A percentile compares a stretch with the other conserved stretches of the same genome.
Evolutionary conservation across 23 tunicate species (phyloP).

Genomic region (Trididemnum miniatum): DNA sequence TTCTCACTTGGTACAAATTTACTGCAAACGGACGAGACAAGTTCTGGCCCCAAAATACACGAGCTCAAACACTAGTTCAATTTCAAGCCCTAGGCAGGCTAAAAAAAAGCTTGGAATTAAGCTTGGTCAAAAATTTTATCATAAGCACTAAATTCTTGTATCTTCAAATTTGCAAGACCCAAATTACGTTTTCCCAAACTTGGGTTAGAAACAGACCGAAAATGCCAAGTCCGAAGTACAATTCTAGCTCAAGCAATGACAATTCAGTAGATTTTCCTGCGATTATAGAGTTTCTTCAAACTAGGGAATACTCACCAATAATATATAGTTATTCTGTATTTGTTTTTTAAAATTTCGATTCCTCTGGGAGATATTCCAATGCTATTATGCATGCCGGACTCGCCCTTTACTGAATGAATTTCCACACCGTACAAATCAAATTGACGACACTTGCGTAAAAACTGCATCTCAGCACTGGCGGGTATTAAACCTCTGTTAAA

Average conservation of each 20-base stretch:
- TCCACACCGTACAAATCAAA: conserved; percentile 90
- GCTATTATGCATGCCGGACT: conserved; percentile 48
- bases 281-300: too few relatives aligned
- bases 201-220: not conserved
- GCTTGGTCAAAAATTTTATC: too few relatives aligned
- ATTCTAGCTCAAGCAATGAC: not conserved
- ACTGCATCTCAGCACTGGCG: conserved; percentile 75
- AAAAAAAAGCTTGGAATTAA: too few relatives aligned
- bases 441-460: conserved; percentile 75
- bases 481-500: conserved; percentile 62
- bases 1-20: too few relatives aligned
- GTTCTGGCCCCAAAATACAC: too few relatives aligned
- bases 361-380: conserved; percentile 89
- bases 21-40: too few relatives aligned
- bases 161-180: too few relatives aligned
- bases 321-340: conserved; percentile 52
- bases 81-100: too few relatives aligned
- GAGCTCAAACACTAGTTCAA: too few relatives aligned
- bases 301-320: conserved; percentile 76
- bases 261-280: too few relatives aligned
- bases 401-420: conserved; percentile 60
- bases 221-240: not conserved
- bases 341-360: conserved; percentile 78
- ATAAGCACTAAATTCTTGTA: too few relatives aligned
- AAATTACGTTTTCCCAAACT: too few relatives aligned